Evolutionary conservation across 2,888 invertebrate genomes (phyloP).

Genomic region (Lochmaea capreae): DNA sequence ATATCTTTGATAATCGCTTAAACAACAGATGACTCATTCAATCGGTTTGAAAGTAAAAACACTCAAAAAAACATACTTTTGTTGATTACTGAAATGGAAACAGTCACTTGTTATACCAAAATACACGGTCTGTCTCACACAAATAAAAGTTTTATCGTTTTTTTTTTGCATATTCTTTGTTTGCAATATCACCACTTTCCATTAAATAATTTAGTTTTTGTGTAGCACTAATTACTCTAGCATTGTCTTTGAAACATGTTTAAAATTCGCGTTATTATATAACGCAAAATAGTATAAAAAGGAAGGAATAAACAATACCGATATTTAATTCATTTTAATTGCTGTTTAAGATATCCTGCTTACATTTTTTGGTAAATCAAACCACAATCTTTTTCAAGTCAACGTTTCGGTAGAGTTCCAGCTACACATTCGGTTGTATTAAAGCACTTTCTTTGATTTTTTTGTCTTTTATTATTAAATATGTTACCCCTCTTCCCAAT

Average conservation of each 20-base stretch:
- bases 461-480: too few relatives aligned
- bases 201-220: not conserved
- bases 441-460: too few relatives aligned
- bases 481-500: too few relatives aligned
- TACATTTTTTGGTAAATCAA: too few relatives aligned
- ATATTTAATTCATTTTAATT: not conserved
- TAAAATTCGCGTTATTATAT: not conserved
- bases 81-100: not conserved
- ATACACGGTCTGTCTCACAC: not conserved
- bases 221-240: not conserved
- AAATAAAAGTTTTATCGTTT: not conserved
- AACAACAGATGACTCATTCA: too few relatives aligned
- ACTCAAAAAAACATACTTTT: not conserved
- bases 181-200: not conserved
- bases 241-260: not conserved
- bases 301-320: not conserved
- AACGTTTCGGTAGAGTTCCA: too few relatives aligned
- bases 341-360: too few relatives aligned
- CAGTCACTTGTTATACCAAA: not conserved
- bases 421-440: too few relatives aligned
- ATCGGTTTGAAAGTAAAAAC: not conserved
- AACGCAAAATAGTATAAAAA: not conserved
- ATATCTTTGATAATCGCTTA: too few relatives aligned
- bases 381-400: too few relatives aligned
- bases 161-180: not conserved